phyloP scores from a whole-genome alignment of 1,140 invertebrate species.

The Drosophila nebulosa region DNA sequence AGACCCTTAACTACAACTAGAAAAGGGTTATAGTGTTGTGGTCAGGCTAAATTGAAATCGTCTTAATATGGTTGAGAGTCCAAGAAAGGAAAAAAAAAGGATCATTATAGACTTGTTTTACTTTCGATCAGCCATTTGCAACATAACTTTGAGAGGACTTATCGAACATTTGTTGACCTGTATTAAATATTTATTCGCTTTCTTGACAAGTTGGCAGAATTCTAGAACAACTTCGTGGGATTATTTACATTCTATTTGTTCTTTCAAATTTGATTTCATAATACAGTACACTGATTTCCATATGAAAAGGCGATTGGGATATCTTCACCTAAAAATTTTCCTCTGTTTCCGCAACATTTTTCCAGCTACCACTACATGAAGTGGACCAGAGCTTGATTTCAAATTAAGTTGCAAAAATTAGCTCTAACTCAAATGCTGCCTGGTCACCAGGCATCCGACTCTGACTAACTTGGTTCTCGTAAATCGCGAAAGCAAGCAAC shows the following conservation, averaged over 20 bases:
- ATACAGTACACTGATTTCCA: no score
- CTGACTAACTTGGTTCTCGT: slow-evolving; percentile 52
- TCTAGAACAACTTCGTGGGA: no score
- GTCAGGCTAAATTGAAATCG: neutral
- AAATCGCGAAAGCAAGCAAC: slow-evolving; percentile 44
- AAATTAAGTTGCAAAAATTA: slow-evolving; percentile 27
- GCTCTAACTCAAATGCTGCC: slow-evolving; percentile 40
- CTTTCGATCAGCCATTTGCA: neutral
- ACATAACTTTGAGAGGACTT: no score
- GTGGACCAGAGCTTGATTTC: slow-evolving; percentile 34
- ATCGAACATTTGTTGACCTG: no score
- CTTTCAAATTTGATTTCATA: no score
- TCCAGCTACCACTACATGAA: slow-evolving; percentile 23
- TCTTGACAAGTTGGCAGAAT: no score
- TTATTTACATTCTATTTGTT: no score
- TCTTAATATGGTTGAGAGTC: neutral
- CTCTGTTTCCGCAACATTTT: slow-evolving; percentile 56
- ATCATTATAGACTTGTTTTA: neutral
- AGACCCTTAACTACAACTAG: neutral
- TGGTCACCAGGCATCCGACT: slow-evolving; percentile 26
- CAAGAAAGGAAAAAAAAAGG: neutral
- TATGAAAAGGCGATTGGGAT: no score
- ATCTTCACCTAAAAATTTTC: neutral
- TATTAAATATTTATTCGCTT: no score
- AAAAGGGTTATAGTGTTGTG: neutral